A percentile compares a stretch with the other conserved stretches of the same genome.
Conservation (phyloP, 2,888 invertebrate species). For the Mayetiola destructor region DNA sequence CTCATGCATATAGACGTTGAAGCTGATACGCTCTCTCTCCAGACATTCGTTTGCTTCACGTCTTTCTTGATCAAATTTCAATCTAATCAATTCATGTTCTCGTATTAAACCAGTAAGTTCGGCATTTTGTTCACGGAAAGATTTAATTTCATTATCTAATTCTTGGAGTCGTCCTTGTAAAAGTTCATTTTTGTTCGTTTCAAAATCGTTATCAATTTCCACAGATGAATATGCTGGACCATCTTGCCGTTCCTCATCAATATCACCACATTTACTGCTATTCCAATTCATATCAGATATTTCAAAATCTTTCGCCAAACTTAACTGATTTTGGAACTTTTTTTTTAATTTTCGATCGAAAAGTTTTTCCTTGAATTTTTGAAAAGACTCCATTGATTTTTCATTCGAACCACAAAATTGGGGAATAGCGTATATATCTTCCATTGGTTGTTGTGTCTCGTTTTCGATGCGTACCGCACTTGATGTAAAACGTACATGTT, state of each 20-base stretch:
- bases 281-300: constrained; percentile 1
- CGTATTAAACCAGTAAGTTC: constrained; percentile 42
- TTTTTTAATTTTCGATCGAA: constrained; percentile 10
- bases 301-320: constrained; percentile 7
- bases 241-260: constrained; percentile 1
- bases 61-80: constrained; percentile 47
- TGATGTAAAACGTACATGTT: constrained; percentile 11
- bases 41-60: constrained; percentile 42
- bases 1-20: constrained; percentile 51
- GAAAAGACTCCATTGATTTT: constrained; percentile 25
- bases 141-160: constrained; percentile 47
- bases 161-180: constrained; percentile 47
- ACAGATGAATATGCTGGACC: not conserved
- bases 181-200: constrained; percentile 37
- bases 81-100: constrained; percentile 45
- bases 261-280: not conserved
- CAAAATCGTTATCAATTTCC: constrained; percentile 17
- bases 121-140: constrained; percentile 40
- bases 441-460: constrained; percentile 18
- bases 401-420: constrained; percentile 32
- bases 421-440: constrained; percentile 19
- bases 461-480: constrained; percentile 5
- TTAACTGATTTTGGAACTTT: constrained; percentile 5
- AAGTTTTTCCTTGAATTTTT: constrained; percentile 16
- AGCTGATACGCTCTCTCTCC: constrained; percentile 48